Evolutionary conservation across 1,140 invertebrate species (phyloP).

Genomic region (Vollenhovia emeryi): DNA sequence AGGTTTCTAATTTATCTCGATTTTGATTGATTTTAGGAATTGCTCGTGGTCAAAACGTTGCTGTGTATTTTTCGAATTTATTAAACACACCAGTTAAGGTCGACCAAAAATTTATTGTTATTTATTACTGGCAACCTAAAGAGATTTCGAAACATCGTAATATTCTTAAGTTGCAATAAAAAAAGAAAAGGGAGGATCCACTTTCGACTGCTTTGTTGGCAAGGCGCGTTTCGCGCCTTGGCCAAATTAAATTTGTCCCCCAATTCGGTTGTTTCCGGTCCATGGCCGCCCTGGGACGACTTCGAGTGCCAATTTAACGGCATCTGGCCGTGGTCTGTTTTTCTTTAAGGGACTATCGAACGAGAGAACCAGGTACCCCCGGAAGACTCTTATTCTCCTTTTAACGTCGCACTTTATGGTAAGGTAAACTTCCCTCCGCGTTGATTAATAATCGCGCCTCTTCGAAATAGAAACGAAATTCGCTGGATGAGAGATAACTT

Average conservation of each 20-base stretch:
- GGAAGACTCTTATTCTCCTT: conserved; percentile 21
- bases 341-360: conserved; percentile 70
- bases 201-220: conserved; percentile 31
- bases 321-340: conserved; percentile 76
- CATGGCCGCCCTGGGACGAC: conserved; percentile 57
- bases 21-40: no score
- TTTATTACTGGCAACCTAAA: no score
- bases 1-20: no score
- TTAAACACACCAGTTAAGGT: no score
- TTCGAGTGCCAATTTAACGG: conserved; percentile 75
- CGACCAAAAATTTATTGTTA: no score
- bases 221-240: conserved; percentile 25
- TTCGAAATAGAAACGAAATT: conserved; percentile 8
- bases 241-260: conserved; percentile 75
- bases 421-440: conserved; percentile 60
- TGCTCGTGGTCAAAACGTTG: no score
- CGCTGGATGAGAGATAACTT: background rate
- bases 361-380: conserved; percentile 16
- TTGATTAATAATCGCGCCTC: conserved; percentile 46
- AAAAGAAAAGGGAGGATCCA: background rate
- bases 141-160: no score
- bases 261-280: conserved; percentile 73
- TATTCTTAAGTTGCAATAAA: background rate
- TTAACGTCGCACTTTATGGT: conserved; percentile 64
- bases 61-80: no score